Evolutionary conservation across 1,140 invertebrate genomes (phyloP).

Genomic region (Leptopilina clavipes): DNA sequence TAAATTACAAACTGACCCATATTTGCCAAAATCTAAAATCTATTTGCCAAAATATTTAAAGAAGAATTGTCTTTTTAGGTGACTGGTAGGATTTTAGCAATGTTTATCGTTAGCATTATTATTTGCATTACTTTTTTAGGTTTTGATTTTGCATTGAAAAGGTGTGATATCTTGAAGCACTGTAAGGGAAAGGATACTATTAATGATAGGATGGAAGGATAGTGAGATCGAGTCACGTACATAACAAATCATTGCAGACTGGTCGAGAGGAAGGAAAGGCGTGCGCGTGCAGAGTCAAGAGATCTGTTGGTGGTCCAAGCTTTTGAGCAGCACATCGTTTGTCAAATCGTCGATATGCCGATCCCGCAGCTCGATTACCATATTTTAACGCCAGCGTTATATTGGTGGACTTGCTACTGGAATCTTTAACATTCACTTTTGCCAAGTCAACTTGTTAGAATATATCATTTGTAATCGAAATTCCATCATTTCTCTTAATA

Average conservation of each 20-base stretch:
- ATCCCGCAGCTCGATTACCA: slow-evolving; percentile 71
- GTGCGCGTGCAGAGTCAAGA: slow-evolving; percentile 55
- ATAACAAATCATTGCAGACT: slow-evolving; percentile 71
- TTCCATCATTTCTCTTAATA: slow-evolving; percentile 12
- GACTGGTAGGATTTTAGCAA: too few species aligned
- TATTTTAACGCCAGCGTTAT: slow-evolving; percentile 74
- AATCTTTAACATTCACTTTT: slow-evolving; percentile 56
- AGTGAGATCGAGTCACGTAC: slow-evolving; percentile 70
- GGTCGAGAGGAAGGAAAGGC: slow-evolving; percentile 56
- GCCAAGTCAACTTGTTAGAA: slow-evolving; percentile 1
- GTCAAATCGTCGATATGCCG: slow-evolving; percentile 74
- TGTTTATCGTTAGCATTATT: too few species aligned
- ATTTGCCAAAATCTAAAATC: too few species aligned
- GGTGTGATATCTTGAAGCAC: slow-evolving; percentile 39
- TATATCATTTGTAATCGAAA: slow-evolving; percentile 21
- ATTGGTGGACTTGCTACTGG: slow-evolving; percentile 70
- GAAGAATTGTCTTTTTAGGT: too few species aligned
- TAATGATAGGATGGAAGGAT: slow-evolving; percentile 65
- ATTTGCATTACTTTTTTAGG: too few species aligned
- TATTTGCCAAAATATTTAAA: too few species aligned
- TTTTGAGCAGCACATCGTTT: slow-evolving; percentile 70
- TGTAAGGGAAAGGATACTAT: slow-evolving; percentile 50
- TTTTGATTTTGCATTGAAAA: not conserved
- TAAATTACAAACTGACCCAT: too few species aligned
- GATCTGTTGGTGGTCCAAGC: slow-evolving; percentile 72